Conservation (phyloP, 2,113 vertebrate species). For the Xiphophorus maculatus region DNA sequence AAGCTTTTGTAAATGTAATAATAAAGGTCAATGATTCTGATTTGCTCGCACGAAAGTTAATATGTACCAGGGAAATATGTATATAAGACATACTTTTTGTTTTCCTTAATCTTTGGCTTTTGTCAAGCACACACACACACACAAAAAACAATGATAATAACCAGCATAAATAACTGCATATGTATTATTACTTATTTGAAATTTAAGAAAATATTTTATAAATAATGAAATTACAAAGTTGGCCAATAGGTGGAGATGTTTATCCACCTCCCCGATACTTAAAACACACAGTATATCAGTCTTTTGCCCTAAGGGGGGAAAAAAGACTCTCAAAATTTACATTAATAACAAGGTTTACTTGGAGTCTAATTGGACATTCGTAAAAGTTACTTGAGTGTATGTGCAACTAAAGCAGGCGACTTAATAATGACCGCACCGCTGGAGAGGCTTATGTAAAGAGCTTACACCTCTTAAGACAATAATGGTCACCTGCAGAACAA, state of each 20-base stretch:
- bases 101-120: too few species aligned
- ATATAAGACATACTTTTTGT: too few species aligned
- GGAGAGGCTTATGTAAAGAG: conserved; percentile 58
- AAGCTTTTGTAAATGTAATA: too few species aligned
- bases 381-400: conserved; percentile 2
- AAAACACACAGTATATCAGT: neutral
- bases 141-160: too few species aligned
- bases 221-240: neutral
- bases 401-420: conserved; percentile 14
- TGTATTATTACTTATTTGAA: neutral
- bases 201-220: neutral
- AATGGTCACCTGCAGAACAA: conserved; percentile 59
- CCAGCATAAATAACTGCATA: neutral
- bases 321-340: neutral
- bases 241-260: conserved; percentile 52
- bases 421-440: conserved; percentile 38
- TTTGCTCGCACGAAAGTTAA: too few species aligned
- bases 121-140: too few species aligned
- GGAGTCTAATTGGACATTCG: neutral
- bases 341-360: neutral
- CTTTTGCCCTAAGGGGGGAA: neutral
- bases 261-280: neutral
- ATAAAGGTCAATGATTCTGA: too few species aligned
- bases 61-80: too few species aligned
- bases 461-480: conserved; percentile 61